Conservation (phyloP, 2,888 invertebrate species). For the Harmothoe impar region DNA sequence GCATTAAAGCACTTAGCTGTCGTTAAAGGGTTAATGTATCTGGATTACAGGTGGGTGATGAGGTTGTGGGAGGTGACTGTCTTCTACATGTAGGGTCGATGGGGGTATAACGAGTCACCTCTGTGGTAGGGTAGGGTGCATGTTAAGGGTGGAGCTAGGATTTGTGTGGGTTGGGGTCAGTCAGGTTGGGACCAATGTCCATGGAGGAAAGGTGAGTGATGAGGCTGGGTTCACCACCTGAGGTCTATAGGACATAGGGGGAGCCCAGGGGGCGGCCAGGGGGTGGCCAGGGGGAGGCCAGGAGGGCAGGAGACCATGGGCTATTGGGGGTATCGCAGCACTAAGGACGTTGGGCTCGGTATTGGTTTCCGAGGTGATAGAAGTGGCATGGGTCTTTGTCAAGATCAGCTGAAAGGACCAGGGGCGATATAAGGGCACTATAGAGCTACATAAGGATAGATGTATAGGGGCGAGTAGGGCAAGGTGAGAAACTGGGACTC, state of each 20-base stretch:
- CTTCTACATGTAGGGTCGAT: not conserved
- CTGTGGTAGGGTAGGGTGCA: not conserved
- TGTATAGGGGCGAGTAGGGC: too few relatives aligned
- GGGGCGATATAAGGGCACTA: too few relatives aligned
- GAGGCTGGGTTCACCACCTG: not conserved
- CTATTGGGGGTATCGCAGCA: not conserved
- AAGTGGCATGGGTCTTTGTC: too few relatives aligned
- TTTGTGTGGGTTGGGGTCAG: not conserved
- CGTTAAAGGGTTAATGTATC: too few relatives aligned
- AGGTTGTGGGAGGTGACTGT: not conserved
- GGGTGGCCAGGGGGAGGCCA: too few relatives aligned
- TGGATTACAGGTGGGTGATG: not conserved
- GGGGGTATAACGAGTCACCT: not conserved
- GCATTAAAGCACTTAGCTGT: too few relatives aligned
- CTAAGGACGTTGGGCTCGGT: too few relatives aligned
- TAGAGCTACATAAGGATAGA: too few relatives aligned
- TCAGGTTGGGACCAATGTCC: not conserved
- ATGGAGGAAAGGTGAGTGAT: not conserved
- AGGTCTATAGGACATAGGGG: not conserved
- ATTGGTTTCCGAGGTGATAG: too few relatives aligned
- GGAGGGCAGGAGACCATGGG: not conserved
- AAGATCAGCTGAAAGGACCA: too few relatives aligned
- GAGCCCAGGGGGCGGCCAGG: not conserved
- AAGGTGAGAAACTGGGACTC: too few relatives aligned
- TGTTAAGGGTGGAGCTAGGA: not conserved